Conservation (phyloP, 2,797 vertebrate species). For the Chaenodraco wilsoni region DNA sequence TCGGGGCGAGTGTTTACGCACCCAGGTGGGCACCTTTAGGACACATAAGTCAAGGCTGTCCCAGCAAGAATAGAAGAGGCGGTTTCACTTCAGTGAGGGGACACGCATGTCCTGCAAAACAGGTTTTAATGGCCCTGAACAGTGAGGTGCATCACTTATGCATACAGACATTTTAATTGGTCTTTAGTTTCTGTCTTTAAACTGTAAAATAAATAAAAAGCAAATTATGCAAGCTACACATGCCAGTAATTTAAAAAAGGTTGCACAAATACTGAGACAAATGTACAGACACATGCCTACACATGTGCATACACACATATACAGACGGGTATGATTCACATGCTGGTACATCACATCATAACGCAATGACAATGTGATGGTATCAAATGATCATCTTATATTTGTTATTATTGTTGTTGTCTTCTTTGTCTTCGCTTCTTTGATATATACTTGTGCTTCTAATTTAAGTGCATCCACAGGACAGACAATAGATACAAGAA, state of each 20-base stretch:
- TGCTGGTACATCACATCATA: not conserved
- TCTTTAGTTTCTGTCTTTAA: not conserved
- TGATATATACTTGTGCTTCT: not conserved
- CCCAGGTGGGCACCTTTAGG: conserved; percentile 64
- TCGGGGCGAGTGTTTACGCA: conserved; percentile 56
- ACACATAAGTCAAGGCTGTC: conserved; percentile 56
- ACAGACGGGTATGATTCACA: not conserved
- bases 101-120: not conserved
- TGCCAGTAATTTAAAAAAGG: not conserved
- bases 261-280: no score
- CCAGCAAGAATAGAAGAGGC: conserved; percentile 5
- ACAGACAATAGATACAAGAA: not conserved
- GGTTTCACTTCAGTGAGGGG: not conserved
- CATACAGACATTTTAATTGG: not conserved
- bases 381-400: not conserved
- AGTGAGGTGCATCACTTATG: not conserved
- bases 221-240: not conserved
- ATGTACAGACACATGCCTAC: no score
- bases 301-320: no score
- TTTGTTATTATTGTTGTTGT: not conserved
- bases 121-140: conserved; percentile 4
- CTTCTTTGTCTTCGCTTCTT: not conserved
- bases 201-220: not conserved
- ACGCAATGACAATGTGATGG: not conserved
- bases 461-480: not conserved